phyloP scores from a whole-genome alignment of 2,797 vertebrate species.

The Erethizon dorsatum region DNA sequence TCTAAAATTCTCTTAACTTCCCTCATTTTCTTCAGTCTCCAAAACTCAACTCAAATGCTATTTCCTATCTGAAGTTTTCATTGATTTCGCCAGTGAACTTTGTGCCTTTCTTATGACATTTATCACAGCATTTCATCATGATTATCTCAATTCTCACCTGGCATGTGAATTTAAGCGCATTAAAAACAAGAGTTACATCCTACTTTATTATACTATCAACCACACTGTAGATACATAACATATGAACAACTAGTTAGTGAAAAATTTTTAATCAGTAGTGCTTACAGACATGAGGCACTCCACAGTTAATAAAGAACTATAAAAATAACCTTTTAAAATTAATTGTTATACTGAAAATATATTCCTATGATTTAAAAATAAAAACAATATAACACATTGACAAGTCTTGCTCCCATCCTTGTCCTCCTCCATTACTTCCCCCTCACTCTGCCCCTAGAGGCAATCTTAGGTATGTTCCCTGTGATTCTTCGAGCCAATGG shows the following conservation, averaged over 20 bases:
- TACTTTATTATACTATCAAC: background rate
- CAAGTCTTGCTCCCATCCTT: background rate
- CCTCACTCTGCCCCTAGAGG: background rate
- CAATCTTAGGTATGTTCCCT: background rate
- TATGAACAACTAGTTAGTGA: background rate
- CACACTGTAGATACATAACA: background rate
- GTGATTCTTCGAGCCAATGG: background rate
- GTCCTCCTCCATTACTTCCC: background rate
- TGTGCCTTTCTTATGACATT: background rate
- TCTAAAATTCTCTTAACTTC: constrained; percentile 38
- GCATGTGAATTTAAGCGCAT: background rate
- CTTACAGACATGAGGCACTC: background rate
- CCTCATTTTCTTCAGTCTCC: background rate
- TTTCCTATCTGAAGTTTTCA: background rate
- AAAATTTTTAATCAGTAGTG: background rate
- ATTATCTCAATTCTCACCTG: background rate
- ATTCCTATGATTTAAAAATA: constrained; percentile 17
- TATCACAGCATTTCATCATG: background rate
- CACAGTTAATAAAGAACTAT: background rate
- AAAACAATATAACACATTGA: background rate
- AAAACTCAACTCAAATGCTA: constrained; percentile 44
- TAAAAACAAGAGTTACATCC: constrained; percentile 15
- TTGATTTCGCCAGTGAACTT: background rate
- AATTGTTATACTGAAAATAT: background rate
- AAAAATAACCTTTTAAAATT: background rate